Evolutionary conservation across 2,797 vertebrate genomes (phyloP), one percentile per base, ranked within the genome.

Genomic region (Sebastes paucispinis): DNA sequence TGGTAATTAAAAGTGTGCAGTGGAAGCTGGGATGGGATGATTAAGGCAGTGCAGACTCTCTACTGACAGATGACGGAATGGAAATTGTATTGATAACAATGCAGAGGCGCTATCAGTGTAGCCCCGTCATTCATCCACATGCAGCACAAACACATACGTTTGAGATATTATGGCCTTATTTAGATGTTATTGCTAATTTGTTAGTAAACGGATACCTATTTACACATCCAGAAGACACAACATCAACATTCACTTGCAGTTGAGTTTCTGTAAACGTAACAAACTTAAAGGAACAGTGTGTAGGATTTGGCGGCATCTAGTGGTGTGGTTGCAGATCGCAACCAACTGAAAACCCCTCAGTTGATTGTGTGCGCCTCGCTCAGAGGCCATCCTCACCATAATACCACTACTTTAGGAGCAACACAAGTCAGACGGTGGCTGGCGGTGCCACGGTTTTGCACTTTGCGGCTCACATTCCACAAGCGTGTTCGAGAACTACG

Each of bases 1-100:
- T 88, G 82, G 81, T 92, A 91, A 91, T 90, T 89, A 88, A 90
- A 90, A 88, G 75, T 62, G 39, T 82, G 79, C 63, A 69, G 78
- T 57, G 1, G 60, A 90, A 90, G 72, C 85, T 81, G 58, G 60
- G 77, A 84, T 36, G 47, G 34, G 75, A 86, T 91, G 87, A 91
- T 90, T 84, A 87, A 85, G 81, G 87, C 66, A 18, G 73, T 20
- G 29, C 73, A 39, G 68, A 32, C 58, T 50, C 54, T 54, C 16
- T 8, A 1, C 70, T 67, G 79, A 80, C 73, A 78, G 79, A 77
- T 71, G 76, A 77, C 34, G 29, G 64, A 78, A 75, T 68, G n/a
- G 76, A 73, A 75, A 29, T 22, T 84, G 59, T 73, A 79, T 79
- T 86, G 79, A 87, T 81, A 81, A 64, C 24, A 47, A 69, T 31